A percentile compares a stretch with the other conserved stretches of the same genome.
phyloP scores from a whole-genome alignment of 92 coral and sea anemone genomes.

The Parazoanthus swiftii region DNA sequence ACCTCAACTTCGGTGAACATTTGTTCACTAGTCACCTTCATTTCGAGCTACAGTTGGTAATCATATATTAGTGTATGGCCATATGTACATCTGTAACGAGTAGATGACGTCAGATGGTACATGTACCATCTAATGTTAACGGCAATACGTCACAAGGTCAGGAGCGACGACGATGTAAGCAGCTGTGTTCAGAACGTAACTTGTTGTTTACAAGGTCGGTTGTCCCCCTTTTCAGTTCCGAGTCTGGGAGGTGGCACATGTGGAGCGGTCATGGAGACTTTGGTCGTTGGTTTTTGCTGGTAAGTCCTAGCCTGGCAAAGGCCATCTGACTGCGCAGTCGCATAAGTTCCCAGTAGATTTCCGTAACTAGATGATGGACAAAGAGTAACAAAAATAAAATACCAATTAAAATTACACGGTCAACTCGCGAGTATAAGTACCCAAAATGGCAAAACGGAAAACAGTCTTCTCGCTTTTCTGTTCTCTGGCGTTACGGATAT shows the following conservation, averaged over 20 bases:
- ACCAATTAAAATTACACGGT: not conserved
- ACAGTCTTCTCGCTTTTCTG: too few relatives aligned
- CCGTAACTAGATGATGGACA: constrained; percentile 63
- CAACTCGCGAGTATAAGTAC: too few relatives aligned
- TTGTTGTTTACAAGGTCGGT: not conserved
- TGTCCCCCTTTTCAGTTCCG: not conserved
- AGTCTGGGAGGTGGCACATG: not conserved
- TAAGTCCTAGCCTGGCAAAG: constrained; percentile 81
- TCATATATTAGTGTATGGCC: too few relatives aligned
- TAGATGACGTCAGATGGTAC: not conserved
- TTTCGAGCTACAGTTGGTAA: too few relatives aligned
- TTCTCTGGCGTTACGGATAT: too few relatives aligned
- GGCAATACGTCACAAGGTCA: not conserved
- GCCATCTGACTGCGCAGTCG: constrained; percentile 88
- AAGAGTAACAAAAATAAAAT: not conserved
- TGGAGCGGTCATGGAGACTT: constrained; percentile 4
- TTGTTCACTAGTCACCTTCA: too few relatives aligned
- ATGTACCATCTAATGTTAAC: not conserved
- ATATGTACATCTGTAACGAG: too few relatives aligned
- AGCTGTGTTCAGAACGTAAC: not conserved
- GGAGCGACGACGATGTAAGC: not conserved
- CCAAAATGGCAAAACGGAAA: too few relatives aligned
- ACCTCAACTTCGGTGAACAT: too few relatives aligned
- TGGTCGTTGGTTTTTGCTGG: constrained; percentile 29
- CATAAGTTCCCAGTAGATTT: constrained; percentile 98